phyloP scores from a whole-genome alignment of 2,113 vertebrate species.

The Buteo buteo region DNA sequence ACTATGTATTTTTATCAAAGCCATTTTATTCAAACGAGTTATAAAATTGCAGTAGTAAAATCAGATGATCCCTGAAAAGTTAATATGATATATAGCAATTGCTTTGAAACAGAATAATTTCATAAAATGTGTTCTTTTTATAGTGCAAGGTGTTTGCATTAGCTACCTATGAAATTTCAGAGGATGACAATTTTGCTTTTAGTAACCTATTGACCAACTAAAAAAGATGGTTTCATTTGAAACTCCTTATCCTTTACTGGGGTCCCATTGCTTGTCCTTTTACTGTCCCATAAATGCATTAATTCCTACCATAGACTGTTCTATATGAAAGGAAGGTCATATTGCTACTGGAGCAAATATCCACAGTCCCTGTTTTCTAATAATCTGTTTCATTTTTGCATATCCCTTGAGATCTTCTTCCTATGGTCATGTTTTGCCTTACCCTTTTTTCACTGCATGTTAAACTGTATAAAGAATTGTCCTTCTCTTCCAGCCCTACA shows the following conservation, averaged over 20 bases:
- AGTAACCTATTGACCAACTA: not conserved
- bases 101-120: not conserved
- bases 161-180: not conserved
- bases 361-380: not conserved
- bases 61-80: not conserved
- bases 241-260: not conserved
- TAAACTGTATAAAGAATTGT: not conserved
- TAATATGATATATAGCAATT: not conserved
- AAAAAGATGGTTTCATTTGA: not conserved
- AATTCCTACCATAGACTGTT: not conserved
- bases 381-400: not conserved
- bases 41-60: not conserved
- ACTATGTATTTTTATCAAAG: not conserved
- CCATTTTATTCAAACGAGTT: not conserved
- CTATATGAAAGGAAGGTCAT: not conserved
- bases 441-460: not conserved
- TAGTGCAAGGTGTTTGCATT: not conserved
- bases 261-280: not conserved
- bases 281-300: not conserved
- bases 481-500: not conserved
- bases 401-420: not conserved
- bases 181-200: not conserved
- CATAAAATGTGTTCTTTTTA: not conserved
- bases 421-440: not conserved
- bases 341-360: not conserved